Percentiles rank a stretch among this genome's conserved stretches.
Evolutionary conservation across 2,888 invertebrate genomes (phyloP).

Genomic region (Tromatobia lineatoria): DNA sequence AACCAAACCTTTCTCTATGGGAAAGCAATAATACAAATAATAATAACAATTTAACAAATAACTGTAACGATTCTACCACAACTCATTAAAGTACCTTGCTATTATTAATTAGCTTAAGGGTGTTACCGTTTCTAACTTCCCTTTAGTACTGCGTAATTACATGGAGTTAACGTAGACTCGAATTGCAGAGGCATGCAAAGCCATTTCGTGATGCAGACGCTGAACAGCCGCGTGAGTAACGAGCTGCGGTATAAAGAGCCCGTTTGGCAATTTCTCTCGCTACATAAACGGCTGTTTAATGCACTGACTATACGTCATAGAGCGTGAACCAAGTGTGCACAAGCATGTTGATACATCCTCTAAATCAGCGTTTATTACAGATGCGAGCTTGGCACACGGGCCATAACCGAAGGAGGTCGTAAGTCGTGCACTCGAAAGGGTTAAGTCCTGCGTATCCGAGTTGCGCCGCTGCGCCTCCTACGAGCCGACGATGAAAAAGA

Average conservation of each 20-base stretch:
- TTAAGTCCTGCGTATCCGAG: constrained; percentile 7
- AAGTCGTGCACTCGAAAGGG: constrained; percentile 6
- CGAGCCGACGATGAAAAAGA: not conserved
- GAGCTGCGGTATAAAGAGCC: constrained; percentile 5
- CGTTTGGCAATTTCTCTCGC: constrained; percentile 28
- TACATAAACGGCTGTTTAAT: constrained; percentile 16
- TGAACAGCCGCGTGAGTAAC: constrained; percentile 1
- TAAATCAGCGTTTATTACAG: constrained; percentile 73
- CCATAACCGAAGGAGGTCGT: constrained; percentile 26
- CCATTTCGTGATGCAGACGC: constrained; percentile 1
- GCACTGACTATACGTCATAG: constrained; percentile 27
- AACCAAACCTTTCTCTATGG: no score
- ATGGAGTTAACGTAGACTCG: not conserved
- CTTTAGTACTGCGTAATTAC: constrained; percentile 22
- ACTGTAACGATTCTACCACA: not conserved
- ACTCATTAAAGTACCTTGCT: not conserved
- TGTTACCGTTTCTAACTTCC: not conserved
- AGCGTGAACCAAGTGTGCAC: constrained; percentile 29
- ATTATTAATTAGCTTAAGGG: constrained; percentile 25
- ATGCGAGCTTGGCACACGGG: not conserved
- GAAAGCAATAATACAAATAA: not conserved
- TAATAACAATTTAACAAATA: not conserved
- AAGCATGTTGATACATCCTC: constrained; percentile 67
- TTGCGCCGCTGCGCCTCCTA: not conserved
- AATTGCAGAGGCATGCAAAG: not conserved